Evolutionary conservation across 1,140 invertebrate species (phyloP), one percentile per base, ranked within the genome.

Genomic region (Drosophila pandora): DNA sequence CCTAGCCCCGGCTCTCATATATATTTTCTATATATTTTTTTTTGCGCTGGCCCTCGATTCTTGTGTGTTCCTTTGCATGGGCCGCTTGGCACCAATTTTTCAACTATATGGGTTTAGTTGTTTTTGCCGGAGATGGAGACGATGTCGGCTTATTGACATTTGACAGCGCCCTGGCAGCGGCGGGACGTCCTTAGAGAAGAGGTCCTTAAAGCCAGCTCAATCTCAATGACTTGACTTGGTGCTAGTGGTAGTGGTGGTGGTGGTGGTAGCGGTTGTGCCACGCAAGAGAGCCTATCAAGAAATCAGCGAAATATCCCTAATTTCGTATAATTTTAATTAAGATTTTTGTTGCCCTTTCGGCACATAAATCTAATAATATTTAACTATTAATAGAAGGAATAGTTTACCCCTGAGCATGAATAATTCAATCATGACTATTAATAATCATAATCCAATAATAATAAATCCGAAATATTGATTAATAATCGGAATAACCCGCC

Each of bases 81-180:
- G 30, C 65, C 69, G 69, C 69, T 74, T 74, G 71, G 71, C 69
- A 74, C 71, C 59, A 58, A 74, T 74, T 64, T 74, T 56, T 25
- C 12, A n/a, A 22, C 43, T 47, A 17, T 47, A 47, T 47, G 10
- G 30, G 45, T 30, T 32, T 48, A 9, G 50, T 59, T 57, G 43
- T 62, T 72, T 54, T 63, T 58, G 52, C 9, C 37, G 72, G 72
- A 32, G 72, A 60, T 60, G 72, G 55, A 61, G 72, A 76, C 72
- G 73, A 76, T 74, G 72, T 58, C 63, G 73, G 73, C 70, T 73
- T 73, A 73, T 73, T 73, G 70, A 67, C 70, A 72, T 73, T 73
- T 73, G 70, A 73, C 70, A 73, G 70, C 70, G 68, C 32, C 70
- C 68, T 70, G 67, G 68, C 73, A 61, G 55, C 73, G 56, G 56